Evolutionary conservation across 2,113 vertebrate genomes (phyloP).

Genomic region (Oreotrochilus melanogaster): DNA sequence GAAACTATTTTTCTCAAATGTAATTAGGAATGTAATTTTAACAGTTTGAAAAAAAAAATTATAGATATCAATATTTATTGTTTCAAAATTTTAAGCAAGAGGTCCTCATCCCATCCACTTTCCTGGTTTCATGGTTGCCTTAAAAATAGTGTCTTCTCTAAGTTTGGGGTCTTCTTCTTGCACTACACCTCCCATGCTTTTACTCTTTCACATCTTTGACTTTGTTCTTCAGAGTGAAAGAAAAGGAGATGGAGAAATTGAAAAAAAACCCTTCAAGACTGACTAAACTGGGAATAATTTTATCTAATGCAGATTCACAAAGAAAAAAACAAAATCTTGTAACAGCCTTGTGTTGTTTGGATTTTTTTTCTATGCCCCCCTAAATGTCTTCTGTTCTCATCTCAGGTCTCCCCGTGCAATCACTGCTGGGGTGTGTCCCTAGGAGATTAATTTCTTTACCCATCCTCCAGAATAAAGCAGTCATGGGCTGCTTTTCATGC

Average conservation of each 20-base stretch:
- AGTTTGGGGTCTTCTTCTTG: neutral
- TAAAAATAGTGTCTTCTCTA: neutral
- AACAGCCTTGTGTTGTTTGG: neutral
- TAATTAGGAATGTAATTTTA: neutral
- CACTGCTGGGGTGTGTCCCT: neutral
- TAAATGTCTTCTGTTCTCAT: neutral
- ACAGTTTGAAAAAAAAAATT: neutral
- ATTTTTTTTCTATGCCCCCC: accelerated
- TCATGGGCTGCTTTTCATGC: neutral
- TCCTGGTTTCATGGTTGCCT: neutral
- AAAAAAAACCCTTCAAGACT: neutral
- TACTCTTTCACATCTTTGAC: neutral
- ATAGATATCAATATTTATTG: neutral
- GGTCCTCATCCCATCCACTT: neutral
- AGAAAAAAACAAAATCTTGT: neutral
- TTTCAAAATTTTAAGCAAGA: neutral
- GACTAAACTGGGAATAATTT: neutral
- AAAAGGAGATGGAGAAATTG: neutral
- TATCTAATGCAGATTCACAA: neutral
- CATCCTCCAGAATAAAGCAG: neutral
- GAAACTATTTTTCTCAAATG: neutral
- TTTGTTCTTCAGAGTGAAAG: neutral
- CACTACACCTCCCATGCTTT: neutral
- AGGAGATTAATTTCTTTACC: neutral
- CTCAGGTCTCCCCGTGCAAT: neutral